phyloP scores from a whole-genome alignment of 2,888 invertebrate genomes.

The Amblyjoppa proteus region DNA sequence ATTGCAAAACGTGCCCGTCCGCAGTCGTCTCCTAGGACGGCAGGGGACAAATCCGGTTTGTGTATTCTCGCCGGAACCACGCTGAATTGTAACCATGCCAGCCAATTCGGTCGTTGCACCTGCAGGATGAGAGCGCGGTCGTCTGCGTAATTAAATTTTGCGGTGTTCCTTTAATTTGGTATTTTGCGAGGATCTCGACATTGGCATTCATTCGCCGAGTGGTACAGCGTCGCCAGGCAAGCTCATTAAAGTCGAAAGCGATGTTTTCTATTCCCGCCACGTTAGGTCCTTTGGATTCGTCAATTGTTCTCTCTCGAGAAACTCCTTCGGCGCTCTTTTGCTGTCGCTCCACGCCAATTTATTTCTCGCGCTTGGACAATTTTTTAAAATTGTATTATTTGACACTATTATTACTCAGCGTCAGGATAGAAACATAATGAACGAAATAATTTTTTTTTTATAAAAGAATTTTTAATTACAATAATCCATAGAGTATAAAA shows the following conservation, averaged over 20 bases:
- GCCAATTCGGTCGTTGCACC: slow-evolving; percentile 61
- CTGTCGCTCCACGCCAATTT: slow-evolving; percentile 25
- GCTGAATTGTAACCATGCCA: slow-evolving; percentile 37
- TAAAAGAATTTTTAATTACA: neutral
- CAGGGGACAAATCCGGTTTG: slow-evolving; percentile 54
- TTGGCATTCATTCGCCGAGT: slow-evolving; percentile 34
- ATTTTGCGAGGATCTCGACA: slow-evolving; percentile 52
- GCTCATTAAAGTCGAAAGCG: slow-evolving; percentile 50
- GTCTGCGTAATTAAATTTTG: slow-evolving; percentile 62
- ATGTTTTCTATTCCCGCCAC: slow-evolving; percentile 43
- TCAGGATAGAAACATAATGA: neutral
- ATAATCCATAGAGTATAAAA: too few relatives aligned
- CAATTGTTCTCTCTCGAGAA: slow-evolving; percentile 11
- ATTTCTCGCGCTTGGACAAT: slow-evolving; percentile 3
- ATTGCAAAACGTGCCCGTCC: slow-evolving; percentile 48
- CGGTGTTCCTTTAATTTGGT: slow-evolving; percentile 56
- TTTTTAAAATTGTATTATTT: slow-evolving; percentile 8
- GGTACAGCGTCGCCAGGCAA: slow-evolving; percentile 3
- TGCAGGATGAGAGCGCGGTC: slow-evolving; percentile 41
- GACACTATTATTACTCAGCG: slow-evolving; percentile 4
- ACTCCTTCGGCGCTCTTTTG: neutral
- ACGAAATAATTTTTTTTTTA: neutral
- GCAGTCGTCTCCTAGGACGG: slow-evolving; percentile 18
- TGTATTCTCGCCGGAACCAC: slow-evolving; percentile 30
- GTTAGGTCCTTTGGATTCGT: slow-evolving; percentile 46